These are phyloP conservation scores for Serinus canaria DNA, from an alignment of 2,113 vertebrate genomes.

Conservation along the genomic window DNA sequence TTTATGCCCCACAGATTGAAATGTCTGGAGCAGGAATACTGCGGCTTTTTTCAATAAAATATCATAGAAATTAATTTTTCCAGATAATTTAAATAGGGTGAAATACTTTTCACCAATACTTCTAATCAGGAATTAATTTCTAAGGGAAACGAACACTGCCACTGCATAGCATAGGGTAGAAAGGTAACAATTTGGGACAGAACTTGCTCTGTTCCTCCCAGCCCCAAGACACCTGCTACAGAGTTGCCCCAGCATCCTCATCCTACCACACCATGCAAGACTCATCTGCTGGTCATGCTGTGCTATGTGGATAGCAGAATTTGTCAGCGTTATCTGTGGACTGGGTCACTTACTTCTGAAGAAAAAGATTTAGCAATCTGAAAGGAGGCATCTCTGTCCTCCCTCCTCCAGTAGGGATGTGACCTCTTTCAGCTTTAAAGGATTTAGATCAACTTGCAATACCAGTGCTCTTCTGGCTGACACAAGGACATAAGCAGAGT, in stretches of 20 bases:
- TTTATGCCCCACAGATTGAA: neutral
- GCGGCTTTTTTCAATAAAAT: neutral
- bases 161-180: neutral
- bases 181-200: neutral
- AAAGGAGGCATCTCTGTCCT: neutral
- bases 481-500: neutral
- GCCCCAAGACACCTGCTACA: neutral
- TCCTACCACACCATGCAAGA: fast-evolving
- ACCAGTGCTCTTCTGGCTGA: neutral
- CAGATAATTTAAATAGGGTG: neutral
- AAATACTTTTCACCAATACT: neutral
- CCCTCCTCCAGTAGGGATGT: neutral
- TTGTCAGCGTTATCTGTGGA: fast-evolving
- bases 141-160: neutral
- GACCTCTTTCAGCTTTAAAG: neutral
- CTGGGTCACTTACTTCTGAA: neutral
- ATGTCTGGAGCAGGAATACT: neutral
- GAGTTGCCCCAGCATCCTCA: neutral
- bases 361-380: neutral
- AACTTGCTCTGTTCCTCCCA: neutral
- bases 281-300: neutral
- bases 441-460: neutral
- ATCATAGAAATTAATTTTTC: neutral
- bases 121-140: neutral
- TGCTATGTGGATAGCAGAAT: neutral